Evolutionary conservation across 2,113 vertebrate genomes (phyloP).

Genomic region (Pimephales promelas): DNA sequence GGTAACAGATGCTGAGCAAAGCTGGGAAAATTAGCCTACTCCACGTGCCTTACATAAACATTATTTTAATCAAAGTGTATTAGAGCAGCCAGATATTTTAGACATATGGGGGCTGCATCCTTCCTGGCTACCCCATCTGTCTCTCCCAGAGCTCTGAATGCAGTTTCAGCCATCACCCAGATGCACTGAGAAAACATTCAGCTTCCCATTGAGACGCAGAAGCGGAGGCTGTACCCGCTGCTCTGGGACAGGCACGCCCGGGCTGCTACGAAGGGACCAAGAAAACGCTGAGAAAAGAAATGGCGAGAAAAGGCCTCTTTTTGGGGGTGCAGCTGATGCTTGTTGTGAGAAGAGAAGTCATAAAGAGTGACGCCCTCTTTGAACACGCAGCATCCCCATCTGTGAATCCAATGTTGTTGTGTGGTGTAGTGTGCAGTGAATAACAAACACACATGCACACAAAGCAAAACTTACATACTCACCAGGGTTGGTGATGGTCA

Average conservation of each 20-base stretch:
- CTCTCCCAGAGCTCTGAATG: slow-evolving; percentile 54
- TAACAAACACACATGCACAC: slow-evolving; percentile 5
- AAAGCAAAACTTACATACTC: slow-evolving; percentile 63
- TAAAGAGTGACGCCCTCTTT: background rate
- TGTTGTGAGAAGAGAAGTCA: slow-evolving; percentile 9
- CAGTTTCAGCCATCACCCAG: slow-evolving; percentile 50
- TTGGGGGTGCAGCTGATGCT: slow-evolving; percentile 8
- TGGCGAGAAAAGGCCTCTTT: background rate
- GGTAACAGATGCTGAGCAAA: slow-evolving; percentile 77
- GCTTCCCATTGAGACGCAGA: slow-evolving; percentile 22
- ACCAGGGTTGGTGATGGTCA: slow-evolving; percentile 95
- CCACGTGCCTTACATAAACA: slow-evolving; percentile 70
- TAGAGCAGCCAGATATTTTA: slow-evolving; percentile 77
- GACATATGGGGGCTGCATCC: slow-evolving; percentile 77
- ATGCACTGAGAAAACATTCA: slow-evolving; percentile 49
- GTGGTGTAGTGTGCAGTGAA: background rate
- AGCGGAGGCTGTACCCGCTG: slow-evolving; percentile 1
- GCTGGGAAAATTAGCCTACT: slow-evolving; percentile 73
- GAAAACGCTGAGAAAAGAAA: slow-evolving; percentile 16
- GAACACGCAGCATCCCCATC: background rate
- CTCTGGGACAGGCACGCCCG: background rate
- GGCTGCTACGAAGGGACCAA: background rate
- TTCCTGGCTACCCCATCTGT: slow-evolving; percentile 74
- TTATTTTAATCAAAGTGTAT: slow-evolving; percentile 81
- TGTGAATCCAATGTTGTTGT: background rate